phyloP scores from a whole-genome alignment of 1,140 invertebrate species.

The Yoshiicerus persimilis region DNA sequence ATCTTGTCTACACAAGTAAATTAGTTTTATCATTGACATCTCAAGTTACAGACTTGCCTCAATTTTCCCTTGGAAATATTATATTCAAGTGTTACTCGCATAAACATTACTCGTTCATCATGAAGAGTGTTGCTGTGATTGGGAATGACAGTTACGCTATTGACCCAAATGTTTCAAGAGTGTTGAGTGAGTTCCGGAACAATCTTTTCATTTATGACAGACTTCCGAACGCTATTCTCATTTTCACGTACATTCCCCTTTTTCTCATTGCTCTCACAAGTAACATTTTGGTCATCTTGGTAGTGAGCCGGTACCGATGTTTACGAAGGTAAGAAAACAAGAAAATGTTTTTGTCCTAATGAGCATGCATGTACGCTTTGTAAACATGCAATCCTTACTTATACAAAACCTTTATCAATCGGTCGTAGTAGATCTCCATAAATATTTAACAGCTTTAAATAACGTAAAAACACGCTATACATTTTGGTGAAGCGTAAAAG shows the following conservation, averaged over 20 bases:
- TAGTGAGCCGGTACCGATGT: slow-evolving; percentile 67
- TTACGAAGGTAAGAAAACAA: slow-evolving; percentile 62
- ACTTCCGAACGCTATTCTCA: slow-evolving; percentile 59
- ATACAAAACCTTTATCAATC: background rate
- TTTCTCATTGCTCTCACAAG: slow-evolving; percentile 63
- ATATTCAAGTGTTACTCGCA: too few relatives aligned
- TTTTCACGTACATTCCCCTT: slow-evolving; percentile 63
- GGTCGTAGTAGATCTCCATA: background rate
- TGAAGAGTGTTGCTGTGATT: background rate
- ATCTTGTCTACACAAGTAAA: too few relatives aligned
- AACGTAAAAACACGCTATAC: background rate
- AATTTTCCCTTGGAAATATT: too few relatives aligned
- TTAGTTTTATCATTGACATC: too few relatives aligned
- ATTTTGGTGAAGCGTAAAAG: too few relatives aligned
- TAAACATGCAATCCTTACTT: background rate
- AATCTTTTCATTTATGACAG: slow-evolving; percentile 48
- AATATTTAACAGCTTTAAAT: background rate
- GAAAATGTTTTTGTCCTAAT: background rate
- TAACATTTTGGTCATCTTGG: slow-evolving; percentile 66
- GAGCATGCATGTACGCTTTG: background rate
- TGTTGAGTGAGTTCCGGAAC: slow-evolving; percentile 20
- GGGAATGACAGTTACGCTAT: background rate
- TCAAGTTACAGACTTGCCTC: too few relatives aligned
- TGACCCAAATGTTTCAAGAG: background rate
- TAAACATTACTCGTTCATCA: background rate